Percentiles rank a stretch among this genome's conserved stretches.
phyloP scores from a whole-genome alignment of 2,113 vertebrate genomes.

The Clarias gariepinus region DNA sequence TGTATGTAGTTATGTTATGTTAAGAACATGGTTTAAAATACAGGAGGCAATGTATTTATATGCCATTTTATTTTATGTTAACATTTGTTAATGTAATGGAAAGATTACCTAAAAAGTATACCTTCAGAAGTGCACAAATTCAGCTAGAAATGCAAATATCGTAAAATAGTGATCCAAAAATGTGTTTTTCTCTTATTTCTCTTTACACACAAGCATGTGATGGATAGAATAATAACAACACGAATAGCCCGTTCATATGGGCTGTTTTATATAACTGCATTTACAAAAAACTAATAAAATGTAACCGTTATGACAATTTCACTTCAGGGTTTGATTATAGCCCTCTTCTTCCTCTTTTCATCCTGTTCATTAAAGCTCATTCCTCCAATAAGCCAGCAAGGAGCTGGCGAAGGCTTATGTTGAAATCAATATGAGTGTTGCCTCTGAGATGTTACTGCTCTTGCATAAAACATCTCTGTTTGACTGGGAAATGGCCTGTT shows the following conservation, averaged over 20 bases:
- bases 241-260: neutral
- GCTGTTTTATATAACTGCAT: neutral
- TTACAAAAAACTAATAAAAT: neutral
- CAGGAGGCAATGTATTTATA: neutral
- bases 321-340: neutral
- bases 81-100: neutral
- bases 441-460: conserved; percentile 24
- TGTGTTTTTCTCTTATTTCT: neutral
- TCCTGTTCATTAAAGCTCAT: conserved; percentile 41
- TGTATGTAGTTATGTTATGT: neutral
- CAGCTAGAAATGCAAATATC: neutral
- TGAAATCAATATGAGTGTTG: conserved; percentile 43
- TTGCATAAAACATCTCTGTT: conserved; percentile 7
- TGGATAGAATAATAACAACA: neutral
- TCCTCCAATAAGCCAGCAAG: conserved; percentile 9
- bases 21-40: conserved; percentile 17
- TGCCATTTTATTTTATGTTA: neutral
- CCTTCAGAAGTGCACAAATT: neutral
- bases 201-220: neutral
- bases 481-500: conserved; percentile 24
- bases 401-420: conserved; percentile 34
- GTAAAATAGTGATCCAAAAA: neutral
- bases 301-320: neutral
- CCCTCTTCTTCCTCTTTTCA: conserved; percentile 7
- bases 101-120: neutral